Evolutionary conservation across 2,113 vertebrate genomes (phyloP).

Genomic region (Conger conger): DNA sequence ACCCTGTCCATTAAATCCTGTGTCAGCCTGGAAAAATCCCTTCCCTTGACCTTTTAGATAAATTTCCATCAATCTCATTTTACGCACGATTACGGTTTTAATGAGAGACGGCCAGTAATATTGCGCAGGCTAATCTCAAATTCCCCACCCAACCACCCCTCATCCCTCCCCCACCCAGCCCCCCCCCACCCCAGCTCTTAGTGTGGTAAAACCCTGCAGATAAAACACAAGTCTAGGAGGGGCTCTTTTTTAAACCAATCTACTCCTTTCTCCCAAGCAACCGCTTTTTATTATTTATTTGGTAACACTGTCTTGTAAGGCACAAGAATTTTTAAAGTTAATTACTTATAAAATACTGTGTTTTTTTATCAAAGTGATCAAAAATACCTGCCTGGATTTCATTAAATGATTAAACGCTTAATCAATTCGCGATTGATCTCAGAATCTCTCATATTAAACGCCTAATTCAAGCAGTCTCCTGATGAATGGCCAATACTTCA

Average conservation of each 20-base stretch:
- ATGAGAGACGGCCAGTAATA: conserved; percentile 89
- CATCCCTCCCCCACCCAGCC: conserved; percentile 38
- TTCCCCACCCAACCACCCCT: conserved; percentile 54
- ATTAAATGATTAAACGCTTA: conserved; percentile 57
- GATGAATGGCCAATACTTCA: conserved; percentile 43
- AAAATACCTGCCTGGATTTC: conserved; percentile 42
- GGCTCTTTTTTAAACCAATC: conserved; percentile 46
- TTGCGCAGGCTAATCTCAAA: conserved; percentile 81
- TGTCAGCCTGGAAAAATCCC: conserved; percentile 82
- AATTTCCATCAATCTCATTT: conserved; percentile 94
- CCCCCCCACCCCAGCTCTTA: conserved; percentile 29
- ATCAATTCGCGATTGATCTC: conserved; percentile 53
- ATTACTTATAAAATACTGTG: conserved; percentile 49
- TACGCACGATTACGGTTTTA: conserved; percentile 95
- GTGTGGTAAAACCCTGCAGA: conserved; percentile 51
- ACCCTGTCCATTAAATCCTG: conserved; percentile 88
- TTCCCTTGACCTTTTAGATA: conserved; percentile 87
- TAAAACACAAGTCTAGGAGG: conserved; percentile 46
- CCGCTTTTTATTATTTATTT: conserved; percentile 55
- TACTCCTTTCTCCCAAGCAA: conserved; percentile 50
- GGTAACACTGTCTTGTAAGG: conserved; percentile 42
- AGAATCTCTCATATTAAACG: conserved; percentile 38
- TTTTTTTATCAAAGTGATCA: conserved; percentile 49
- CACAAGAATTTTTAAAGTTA: conserved; percentile 48
- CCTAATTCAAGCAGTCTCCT: conserved; percentile 42